Conservation (phyloP, 2,797 vertebrate species). For the Spinus olivaceus region DNA sequence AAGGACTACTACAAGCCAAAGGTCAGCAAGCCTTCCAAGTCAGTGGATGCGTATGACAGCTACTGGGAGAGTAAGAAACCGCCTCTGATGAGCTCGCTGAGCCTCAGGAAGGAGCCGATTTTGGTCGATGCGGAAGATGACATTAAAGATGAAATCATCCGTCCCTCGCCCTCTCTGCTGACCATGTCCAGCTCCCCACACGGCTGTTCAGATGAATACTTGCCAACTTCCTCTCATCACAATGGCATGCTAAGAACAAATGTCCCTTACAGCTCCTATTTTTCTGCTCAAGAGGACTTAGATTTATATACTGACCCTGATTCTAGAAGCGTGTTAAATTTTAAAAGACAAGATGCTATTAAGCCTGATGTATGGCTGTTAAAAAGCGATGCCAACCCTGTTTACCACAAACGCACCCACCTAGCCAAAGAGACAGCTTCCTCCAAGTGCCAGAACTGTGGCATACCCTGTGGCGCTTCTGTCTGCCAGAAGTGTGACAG, state of each 20-base stretch:
- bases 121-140: conserved; percentile 87
- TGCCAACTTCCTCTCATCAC: conserved; percentile 83
- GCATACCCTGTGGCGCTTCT: conserved; percentile 79
- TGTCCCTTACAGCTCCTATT: conserved; percentile 79
- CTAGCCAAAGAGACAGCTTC: conserved; percentile 78
- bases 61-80: conserved; percentile 92
- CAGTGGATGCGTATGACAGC: conserved; percentile 91
- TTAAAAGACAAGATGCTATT: conserved; percentile 75
- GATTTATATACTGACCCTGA: conserved; percentile 91
- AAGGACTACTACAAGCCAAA: conserved; percentile 87
- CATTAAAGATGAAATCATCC: conserved; percentile 90
- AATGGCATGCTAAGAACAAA: conserved; percentile 74
- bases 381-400: conserved; percentile 69
- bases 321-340: conserved; percentile 66
- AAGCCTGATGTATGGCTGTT: conserved; percentile 76
- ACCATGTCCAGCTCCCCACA: conserved; percentile 84
- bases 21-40: conserved; percentile 91
- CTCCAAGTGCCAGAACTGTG: conserved; percentile 89
- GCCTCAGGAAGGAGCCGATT: conserved; percentile 89
- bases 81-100: conserved; percentile 87
- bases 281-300: conserved; percentile 86
- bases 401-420: conserved; percentile 76
- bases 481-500: conserved; percentile 89
- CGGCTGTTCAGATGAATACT: conserved; percentile 85
- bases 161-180: conserved; percentile 86